A percentile compares a stretch with the other conserved stretches of the same genome.
Conservation (phyloP, 1,140 invertebrate species). For the Pomacea maculata region DNA sequence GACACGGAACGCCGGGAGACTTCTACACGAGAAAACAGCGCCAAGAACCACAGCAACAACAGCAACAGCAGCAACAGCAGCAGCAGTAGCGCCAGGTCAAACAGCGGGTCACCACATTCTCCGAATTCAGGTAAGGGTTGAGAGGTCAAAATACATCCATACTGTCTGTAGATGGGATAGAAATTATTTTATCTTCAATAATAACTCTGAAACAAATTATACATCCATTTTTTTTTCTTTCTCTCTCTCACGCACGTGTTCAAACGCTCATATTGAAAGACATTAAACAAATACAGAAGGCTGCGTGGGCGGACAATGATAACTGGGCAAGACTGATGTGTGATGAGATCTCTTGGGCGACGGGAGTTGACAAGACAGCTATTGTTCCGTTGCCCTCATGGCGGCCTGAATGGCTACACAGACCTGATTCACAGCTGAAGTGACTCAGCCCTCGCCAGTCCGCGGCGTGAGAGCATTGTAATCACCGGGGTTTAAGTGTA, state of each 20-base stretch:
- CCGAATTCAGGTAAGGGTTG: conserved; percentile 9
- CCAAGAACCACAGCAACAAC: neutral
- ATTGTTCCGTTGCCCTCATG: too few species aligned
- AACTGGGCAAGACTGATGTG: too few species aligned
- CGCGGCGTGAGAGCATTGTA: too few species aligned
- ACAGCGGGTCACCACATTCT: conserved; percentile 6
- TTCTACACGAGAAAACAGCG: neutral
- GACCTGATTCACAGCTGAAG: too few species aligned
- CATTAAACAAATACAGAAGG: neutral
- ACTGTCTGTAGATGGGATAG: neutral
- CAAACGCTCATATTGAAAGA: neutral
- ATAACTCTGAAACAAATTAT: too few species aligned
- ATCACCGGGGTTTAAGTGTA: too few species aligned
- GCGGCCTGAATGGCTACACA: too few species aligned
- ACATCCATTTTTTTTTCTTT: neutral
- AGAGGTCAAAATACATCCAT: neutral
- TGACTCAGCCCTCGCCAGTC: too few species aligned
- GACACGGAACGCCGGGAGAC: too few species aligned
- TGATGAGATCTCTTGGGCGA: too few species aligned
- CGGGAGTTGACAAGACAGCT: too few species aligned
- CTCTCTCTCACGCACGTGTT: neutral
- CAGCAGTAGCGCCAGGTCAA: neutral
- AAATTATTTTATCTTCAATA: neutral
- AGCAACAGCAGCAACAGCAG: conserved; percentile 17
- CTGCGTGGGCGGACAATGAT: too few species aligned